Evolutionary conservation across 2,113 vertebrate species (phyloP).

Genomic region (Ciconia maguari): DNA sequence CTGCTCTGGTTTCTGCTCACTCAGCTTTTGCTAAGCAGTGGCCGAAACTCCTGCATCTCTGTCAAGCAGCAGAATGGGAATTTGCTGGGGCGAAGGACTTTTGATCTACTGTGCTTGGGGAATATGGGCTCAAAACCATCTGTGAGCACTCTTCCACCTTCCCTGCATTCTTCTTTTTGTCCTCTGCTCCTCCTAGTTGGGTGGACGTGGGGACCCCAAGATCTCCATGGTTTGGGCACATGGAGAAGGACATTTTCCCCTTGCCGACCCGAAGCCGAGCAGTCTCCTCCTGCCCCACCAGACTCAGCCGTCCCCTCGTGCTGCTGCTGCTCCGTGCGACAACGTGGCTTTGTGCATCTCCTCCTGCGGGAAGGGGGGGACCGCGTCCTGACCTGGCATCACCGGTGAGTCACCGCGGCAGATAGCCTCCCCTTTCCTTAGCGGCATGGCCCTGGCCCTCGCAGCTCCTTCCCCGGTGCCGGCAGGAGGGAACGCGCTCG

Average conservation of each 20-base stretch:
- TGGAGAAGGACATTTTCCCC: background rate
- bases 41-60: background rate
- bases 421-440: background rate
- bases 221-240: background rate
- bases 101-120: background rate
- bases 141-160: background rate
- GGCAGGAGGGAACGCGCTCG: background rate
- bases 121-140: background rate
- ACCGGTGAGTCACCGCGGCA: background rate
- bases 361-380: background rate
- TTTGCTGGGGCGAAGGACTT: background rate
- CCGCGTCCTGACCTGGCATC: background rate
- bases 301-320: background rate
- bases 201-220: too few relatives aligned
- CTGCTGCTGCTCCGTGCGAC: background rate
- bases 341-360: accelerated
- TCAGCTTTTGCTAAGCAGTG: too few relatives aligned
- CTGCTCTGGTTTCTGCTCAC: background rate
- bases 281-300: background rate
- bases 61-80: background rate
- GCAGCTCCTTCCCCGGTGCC: background rate
- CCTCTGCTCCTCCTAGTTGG: background rate
- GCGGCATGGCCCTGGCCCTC: background rate
- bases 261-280: accelerated
- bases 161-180: background rate